Percentiles rank a stretch among this genome's conserved stretches.
Evolutionary conservation across 2,888 invertebrate species (phyloP).

Genomic region (Trilocha varians): DNA sequence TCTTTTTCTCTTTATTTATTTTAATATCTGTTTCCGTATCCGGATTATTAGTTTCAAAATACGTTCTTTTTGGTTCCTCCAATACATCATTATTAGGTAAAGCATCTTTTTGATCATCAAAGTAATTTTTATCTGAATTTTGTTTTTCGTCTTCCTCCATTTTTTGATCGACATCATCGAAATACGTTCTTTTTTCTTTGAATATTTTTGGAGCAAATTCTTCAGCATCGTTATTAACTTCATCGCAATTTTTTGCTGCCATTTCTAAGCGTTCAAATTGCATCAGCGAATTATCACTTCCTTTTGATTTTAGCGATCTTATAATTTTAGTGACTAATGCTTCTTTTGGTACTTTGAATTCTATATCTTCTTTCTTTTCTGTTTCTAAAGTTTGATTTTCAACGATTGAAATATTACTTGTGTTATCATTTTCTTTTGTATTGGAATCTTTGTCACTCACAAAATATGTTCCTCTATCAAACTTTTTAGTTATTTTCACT

Average conservation of each 20-base stretch:
- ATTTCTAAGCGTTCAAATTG: conserved; percentile 49
- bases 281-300: conserved; percentile 36
- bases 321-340: conserved; percentile 33
- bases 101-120: too few relatives aligned
- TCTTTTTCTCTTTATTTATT: conserved; percentile 21
- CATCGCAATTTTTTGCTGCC: conserved; percentile 23
- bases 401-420: too few relatives aligned
- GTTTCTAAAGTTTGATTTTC: neutral
- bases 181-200: conserved; percentile 35
- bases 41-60: conserved; percentile 3
- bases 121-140: neutral
- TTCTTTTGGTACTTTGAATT: conserved; percentile 8
- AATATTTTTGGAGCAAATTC: conserved; percentile 26
- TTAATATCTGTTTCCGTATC: conserved; percentile 2
- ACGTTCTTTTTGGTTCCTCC: neutral
- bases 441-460: too few relatives aligned
- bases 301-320: conserved; percentile 25
- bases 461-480: too few relatives aligned
- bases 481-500: too few relatives aligned
- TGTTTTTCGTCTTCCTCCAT: neutral
- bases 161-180: conserved; percentile 21
- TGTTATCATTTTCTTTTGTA: too few relatives aligned
- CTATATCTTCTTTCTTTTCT: neutral
- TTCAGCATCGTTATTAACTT: conserved; percentile 9
- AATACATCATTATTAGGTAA: neutral